A percentile compares a stretch with the other conserved stretches of the same genome.
phyloP scores from a whole-genome alignment of 2,888 invertebrate species.

The Agrilus biguttatus region DNA sequence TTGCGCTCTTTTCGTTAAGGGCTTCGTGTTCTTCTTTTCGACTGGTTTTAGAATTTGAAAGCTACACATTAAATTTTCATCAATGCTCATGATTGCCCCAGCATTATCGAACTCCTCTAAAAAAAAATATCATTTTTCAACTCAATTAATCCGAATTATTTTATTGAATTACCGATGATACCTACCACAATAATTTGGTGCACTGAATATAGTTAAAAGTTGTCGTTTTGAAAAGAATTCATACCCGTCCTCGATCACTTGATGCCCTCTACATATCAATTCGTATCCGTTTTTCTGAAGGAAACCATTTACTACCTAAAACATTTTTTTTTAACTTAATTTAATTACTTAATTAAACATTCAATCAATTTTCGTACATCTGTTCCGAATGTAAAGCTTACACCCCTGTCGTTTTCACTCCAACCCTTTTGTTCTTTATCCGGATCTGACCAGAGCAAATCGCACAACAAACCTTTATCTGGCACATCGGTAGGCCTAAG shows the following conservation, averaged over 20 bases:
- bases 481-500: slow-evolving; percentile 20
- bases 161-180: background rate
- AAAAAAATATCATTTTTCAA: background rate
- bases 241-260: slow-evolving; percentile 7
- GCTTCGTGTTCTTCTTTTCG: background rate
- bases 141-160: too few relatives aligned
- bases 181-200: background rate
- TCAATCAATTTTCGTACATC: slow-evolving; percentile 11
- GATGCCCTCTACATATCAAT: slow-evolving; percentile 21
- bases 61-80: slow-evolving; percentile 19
- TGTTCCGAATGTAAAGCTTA: slow-evolving; percentile 21
- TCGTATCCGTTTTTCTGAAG: slow-evolving; percentile 21
- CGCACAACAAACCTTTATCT: slow-evolving; percentile 17
- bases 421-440: slow-evolving; percentile 15
- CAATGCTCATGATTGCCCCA: slow-evolving; percentile 16
- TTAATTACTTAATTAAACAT: too few relatives aligned
- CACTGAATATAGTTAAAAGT: background rate
- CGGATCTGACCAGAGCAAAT: slow-evolving; percentile 24
- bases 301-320: slow-evolving; percentile 15
- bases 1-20: too few relatives aligned
- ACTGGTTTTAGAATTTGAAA: slow-evolving; percentile 11
- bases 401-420: slow-evolving; percentile 22
- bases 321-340: background rate
- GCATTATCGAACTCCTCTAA: background rate
- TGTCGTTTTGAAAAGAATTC: background rate